Evolutionary conservation across 1,140 invertebrate species (phyloP), one percentile per base, ranked within the genome.

Genomic region (Brachionus angularis): DNA sequence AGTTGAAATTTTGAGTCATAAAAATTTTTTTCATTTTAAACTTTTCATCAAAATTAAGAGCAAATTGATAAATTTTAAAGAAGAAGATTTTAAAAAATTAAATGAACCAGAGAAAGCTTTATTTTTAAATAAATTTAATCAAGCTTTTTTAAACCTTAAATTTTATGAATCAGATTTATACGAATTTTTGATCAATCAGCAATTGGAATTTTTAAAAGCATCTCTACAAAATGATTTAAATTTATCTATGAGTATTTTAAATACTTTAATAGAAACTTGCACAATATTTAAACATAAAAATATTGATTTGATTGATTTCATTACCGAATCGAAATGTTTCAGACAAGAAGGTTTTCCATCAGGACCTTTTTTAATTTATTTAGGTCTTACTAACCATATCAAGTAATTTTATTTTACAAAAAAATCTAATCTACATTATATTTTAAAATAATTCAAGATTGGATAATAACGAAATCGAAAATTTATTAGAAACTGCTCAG

Each of bases 141-240:
- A 33, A 23, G 36, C 33, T 21, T 58, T 58, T 58, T 25, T 39
- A 12, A 58, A 58, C 21, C 21, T 58, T 14, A 58, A 58, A 58
- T 58, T 58, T 23, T 58, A 58, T 39, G 53, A 58, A 39, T 12
- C n/a, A 23, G 53, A 58, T 12, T 7, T 58, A 12, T 34, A 58
- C 10, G 53, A 58, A 18, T 39, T 39, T 58, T 58, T 58, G 21
- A 58, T 58, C 18, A 16, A 39, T 2, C 36, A 58, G 39, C 53
- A 58, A 58, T 23, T 58, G 0, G 27, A 39, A 23, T 39, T 27
- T 39, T 5, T 36, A 14, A 58, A 23, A 36, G n/a, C n/a, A n/a
- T n/a, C n/a, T n/a, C n/a, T n/a, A n/a, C n/a, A n/a, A n/a, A n/a
- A n/a, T n/a, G 25, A 58, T 12, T 39, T 21, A 14, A 10, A 33